A percentile compares a stretch with the other conserved stretches of the same genome.
Evolutionary conservation across 2,888 invertebrate genomes (phyloP).

Genomic region (Nasonia oneida): DNA sequence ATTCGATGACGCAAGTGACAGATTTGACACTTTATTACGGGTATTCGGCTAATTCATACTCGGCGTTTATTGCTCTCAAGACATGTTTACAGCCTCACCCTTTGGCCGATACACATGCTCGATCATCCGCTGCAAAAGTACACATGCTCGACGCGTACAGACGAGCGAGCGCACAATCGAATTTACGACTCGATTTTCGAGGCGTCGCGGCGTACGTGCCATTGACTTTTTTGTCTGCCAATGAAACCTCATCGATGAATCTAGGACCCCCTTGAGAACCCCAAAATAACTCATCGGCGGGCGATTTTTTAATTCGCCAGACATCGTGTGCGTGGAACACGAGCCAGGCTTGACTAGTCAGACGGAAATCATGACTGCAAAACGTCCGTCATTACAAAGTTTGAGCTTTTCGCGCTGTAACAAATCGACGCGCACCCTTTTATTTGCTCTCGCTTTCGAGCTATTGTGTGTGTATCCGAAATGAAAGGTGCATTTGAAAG

Average conservation of each 20-base stretch:
- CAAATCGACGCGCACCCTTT: slow-evolving; percentile 45
- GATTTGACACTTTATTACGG: slow-evolving; percentile 59
- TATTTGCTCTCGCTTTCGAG: slow-evolving; percentile 10
- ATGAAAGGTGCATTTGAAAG: slow-evolving; percentile 21
- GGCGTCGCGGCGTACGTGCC: slow-evolving; percentile 11
- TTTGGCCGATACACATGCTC: neutral
- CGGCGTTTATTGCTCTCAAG: slow-evolving; percentile 55
- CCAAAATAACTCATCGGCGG: slow-evolving; percentile 46
- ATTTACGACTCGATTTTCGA: slow-evolving; percentile 56
- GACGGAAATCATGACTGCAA: slow-evolving; percentile 56
- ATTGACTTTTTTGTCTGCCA: slow-evolving; percentile 59
- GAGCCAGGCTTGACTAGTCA: slow-evolving; percentile 31
- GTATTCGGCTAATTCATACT: slow-evolving; percentile 51
- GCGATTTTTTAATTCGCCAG: slow-evolving; percentile 59
- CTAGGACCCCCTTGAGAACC: slow-evolving; percentile 20
- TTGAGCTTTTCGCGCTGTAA: slow-evolving; percentile 13
- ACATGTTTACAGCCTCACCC: slow-evolving; percentile 61
- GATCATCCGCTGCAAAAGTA: slow-evolving; percentile 41
- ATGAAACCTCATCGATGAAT: slow-evolving; percentile 60
- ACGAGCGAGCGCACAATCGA: slow-evolving; percentile 44
- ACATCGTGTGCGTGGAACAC: neutral
- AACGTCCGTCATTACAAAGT: slow-evolving; percentile 46
- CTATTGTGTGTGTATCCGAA: neutral
- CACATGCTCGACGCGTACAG: neutral
- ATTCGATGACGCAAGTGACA: slow-evolving; percentile 54